A percentile compares a stretch with the other conserved stretches of the same genome.
Conservation (phyloP, 2,888 invertebrate species). For the Eilema sororculum region DNA sequence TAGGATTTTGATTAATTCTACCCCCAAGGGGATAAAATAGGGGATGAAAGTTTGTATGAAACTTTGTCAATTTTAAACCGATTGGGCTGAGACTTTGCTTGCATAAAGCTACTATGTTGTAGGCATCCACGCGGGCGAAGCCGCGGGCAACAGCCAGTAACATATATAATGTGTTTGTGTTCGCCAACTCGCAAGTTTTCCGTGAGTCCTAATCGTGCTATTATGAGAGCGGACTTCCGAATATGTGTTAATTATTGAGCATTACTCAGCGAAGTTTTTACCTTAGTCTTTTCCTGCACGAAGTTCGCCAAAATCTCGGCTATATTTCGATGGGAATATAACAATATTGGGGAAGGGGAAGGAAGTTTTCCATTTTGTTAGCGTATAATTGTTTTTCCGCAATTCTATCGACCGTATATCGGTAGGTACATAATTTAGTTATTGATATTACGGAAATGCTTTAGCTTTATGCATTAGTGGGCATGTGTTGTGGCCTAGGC, state of each 20-base stretch:
- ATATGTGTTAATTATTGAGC: background rate
- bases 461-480: background rate
- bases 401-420: background rate
- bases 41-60: no score
- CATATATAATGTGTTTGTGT: conserved; percentile 37
- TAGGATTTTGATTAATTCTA: no score
- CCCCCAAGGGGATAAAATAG: no score
- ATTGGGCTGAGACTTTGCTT: no score
- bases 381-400: conserved; percentile 1
- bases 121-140: no score
- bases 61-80: no score
- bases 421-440: background rate
- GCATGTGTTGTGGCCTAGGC: background rate
- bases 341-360: background rate
- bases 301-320: background rate
- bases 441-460: background rate
- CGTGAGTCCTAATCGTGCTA: conserved; percentile 8
- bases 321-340: background rate
- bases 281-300: background rate
- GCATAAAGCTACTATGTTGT: no score
- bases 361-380: conserved; percentile 5
- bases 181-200: conserved; percentile 11
- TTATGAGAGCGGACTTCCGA: background rate
- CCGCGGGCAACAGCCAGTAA: no score
- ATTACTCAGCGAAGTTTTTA: conserved; percentile 5